Evolutionary conservation across 2,797 vertebrate genomes (phyloP).

Genomic region (Sebastes matsubarae): DNA sequence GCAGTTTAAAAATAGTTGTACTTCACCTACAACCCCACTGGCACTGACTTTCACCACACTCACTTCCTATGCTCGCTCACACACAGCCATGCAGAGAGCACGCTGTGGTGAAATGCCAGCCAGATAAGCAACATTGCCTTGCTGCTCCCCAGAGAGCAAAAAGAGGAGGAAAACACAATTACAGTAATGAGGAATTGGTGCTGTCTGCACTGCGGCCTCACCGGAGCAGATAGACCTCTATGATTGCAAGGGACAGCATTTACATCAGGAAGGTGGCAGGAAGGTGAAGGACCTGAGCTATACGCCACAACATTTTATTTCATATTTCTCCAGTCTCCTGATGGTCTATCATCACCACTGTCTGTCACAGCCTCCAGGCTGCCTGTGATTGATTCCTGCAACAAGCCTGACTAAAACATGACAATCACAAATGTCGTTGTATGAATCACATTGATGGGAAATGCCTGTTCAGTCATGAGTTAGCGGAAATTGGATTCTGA

Average conservation of each 20-base stretch:
- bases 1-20: not conserved
- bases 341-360: not conserved
- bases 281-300: not conserved
- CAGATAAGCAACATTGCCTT: constrained; percentile 46
- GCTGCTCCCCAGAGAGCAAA: constrained; percentile 36
- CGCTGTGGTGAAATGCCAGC: constrained; percentile 57
- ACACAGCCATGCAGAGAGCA: constrained; percentile 6
- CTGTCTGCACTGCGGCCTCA: constrained; percentile 25
- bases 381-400: not conserved
- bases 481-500: not conserved
- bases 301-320: not conserved
- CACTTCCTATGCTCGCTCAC: not conserved
- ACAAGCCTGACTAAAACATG: not conserved
- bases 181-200: constrained; percentile 40
- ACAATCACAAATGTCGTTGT: not conserved
- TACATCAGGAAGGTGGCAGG: constrained; percentile 1
- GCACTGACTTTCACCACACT: not conserved
- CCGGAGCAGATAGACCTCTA: not conserved
- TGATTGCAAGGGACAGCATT: constrained; percentile 10
- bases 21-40: not conserved
- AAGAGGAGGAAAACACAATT: constrained; percentile 45
- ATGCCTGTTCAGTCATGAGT: not conserved
- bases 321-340: not conserved
- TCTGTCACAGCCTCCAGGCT: not conserved
- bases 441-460: not conserved